Base-by-base conservation (phyloP, 2,797 vertebrate genomes). In the Apogon hyalosoma region DNA sequence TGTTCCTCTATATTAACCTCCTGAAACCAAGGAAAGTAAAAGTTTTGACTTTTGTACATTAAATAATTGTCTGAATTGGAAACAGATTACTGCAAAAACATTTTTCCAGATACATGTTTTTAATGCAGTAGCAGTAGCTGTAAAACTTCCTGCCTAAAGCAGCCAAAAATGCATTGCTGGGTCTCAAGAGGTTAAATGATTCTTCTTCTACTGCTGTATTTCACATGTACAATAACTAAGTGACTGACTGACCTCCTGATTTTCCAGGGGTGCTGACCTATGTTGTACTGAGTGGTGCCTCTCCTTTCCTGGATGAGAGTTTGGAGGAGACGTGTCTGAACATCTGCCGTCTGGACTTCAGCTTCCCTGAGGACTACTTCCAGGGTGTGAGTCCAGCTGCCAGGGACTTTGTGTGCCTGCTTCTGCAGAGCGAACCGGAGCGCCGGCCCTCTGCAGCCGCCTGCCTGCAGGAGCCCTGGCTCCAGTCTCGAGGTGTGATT, bases 321-420 rank as follows among this genome's bases (percentile, higher is more conserved):
- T 89, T 96, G 89, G 96, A 98, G 86, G 96, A 98, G 94, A 98
- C 97, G 45, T 98, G 97, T 92, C 92, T 98, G 85, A 98, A 98
- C 92, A 96, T 98, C 94, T 97, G 96, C 89, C 95, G 95, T 52
- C 93, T 98, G 90, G 96, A 98, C 93, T 98, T 97, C 92, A 97
- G 96, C 85, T 98, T 98, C 94, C 97, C 97, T 2, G 96, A 96
- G 72, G 96, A 97, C 89, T 98, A 97, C 95, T 98, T 98, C 89
- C 93, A 92, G 86, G 95, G 95, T 63, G 95, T 98, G 83, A 98
- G 96, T 92, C 88, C 93, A 80, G 94, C 94, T 71, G 97, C 97
- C 94, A 95, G 95, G 89, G 95, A 96, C 88, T 97, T 97, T 66
- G 93, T 97, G 80, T 90, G 95, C 78, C 92, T 94, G 90, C 94